A percentile compares a stretch with the other conserved stretches of the same genome.
phyloP scores from a whole-genome alignment of 2,888 invertebrate species.

The Drosophila antonietae region DNA sequence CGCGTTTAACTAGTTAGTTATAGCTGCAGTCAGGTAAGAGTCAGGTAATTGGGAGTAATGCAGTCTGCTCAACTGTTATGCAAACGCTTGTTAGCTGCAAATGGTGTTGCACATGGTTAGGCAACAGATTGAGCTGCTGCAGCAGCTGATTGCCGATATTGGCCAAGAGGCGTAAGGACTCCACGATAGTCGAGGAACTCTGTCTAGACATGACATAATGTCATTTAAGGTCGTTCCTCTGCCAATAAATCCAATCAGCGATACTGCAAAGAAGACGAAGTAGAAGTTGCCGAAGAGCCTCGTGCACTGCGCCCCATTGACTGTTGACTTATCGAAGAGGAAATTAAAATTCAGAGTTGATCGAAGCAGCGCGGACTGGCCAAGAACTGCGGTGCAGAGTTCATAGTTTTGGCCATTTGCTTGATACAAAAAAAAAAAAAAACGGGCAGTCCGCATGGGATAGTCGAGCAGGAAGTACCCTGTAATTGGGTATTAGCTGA shows the following conservation, averaged over 20 bases:
- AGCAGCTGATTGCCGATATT: slow-evolving; percentile 17
- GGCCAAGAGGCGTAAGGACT: slow-evolving; percentile 9
- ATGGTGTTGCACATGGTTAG: slow-evolving; percentile 24
- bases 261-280: slow-evolving; percentile 7
- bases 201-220: slow-evolving; percentile 74
- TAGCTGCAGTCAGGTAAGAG: background rate
- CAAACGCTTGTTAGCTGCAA: slow-evolving; percentile 34
- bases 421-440: background rate
- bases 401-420: slow-evolving; percentile 26
- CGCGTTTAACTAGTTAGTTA: slow-evolving; percentile 31
- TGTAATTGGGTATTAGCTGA: background rate
- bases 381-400: slow-evolving; percentile 3
- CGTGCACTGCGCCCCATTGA: slow-evolving; percentile 10
- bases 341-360: slow-evolving; percentile 69
- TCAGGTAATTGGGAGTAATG: background rate
- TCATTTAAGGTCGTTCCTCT: slow-evolving; percentile 67
- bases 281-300: background rate
- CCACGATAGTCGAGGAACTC: slow-evolving; percentile 7
- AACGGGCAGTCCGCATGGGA: background rate
- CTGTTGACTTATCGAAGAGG: slow-evolving; percentile 55
- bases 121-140: slow-evolving; percentile 23
- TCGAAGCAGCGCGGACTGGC: slow-evolving; percentile 18
- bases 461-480: background rate
- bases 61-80: slow-evolving; percentile 20
- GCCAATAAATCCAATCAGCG: slow-evolving; percentile 73